Evolutionary conservation across 2,797 vertebrate species (phyloP), one percentile per base, ranked within the genome.

Genomic region (Pangasius djambal): DNA sequence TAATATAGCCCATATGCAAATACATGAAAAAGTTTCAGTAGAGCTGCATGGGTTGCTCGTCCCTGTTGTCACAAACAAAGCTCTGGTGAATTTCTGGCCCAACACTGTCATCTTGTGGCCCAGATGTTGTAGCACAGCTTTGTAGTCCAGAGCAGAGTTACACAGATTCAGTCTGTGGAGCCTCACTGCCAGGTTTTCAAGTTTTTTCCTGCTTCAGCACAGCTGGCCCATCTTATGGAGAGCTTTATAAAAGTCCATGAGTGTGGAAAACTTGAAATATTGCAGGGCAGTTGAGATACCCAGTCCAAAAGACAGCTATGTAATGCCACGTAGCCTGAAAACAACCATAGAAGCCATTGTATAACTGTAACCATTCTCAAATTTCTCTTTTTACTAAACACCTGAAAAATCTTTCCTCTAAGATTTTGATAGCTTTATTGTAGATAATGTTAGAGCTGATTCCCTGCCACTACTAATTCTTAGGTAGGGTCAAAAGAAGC

Each of bases 41-140:
- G 28, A 25, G 34, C 6, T 44, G 7, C 28, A 12, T 52, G 44
- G 44, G 28, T 52, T 52, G 18, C 10, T 52, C 65, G 0, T 12
- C 13, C 44, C 7, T 20, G 3, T 31, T 7, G 12, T 18, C 1
- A 13, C 25, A 44, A 59, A 63, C 37, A n/a, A 15, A 52, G 28
- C 22, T 74, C 5, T 31, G 6, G 15, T n/a, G 22, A 50, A 85
- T 82, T 65, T 13, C 69, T 78, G 44, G 2, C 16, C 6, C 28
- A 89, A 89, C 88, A 94, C 94, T 84, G 95, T 92, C 95, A 93
- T 85, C 94, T 52, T 88, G 93, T 93, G 95, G 93, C 1, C 5
- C 3, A 1, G 78, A 40, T 5, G 82, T 61, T 37, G 18, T 67
- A 89, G 63, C 84, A 69, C 79, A 16, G 3, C 18, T 81, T 13